Base-by-base conservation (phyloP, 2,888 invertebrate species). In the Macrosoma leucophasiata region DNA sequence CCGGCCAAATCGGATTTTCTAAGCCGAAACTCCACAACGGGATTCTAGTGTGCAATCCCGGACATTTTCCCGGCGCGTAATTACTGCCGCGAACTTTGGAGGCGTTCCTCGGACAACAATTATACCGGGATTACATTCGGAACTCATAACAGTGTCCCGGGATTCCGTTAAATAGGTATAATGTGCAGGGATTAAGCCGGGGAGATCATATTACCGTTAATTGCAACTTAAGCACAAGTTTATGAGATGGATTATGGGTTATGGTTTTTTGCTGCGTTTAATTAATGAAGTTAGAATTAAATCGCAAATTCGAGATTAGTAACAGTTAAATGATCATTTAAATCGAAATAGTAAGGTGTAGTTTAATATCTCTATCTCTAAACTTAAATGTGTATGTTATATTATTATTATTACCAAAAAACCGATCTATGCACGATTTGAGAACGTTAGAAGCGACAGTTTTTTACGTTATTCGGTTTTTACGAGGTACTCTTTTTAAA, bases 111-210 rank as follows among this genome's bases (percentile, higher is more conserved):
- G 78, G 77, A 77, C 78, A 77, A 73, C 76, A 77, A 77, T 79
- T 79, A 77, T 58, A 58, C 60, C 42, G 58, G 78, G 79, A 79
- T 79, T 81, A 75, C 60, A 55, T 56, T 55, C 67, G 61, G 61
- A 58, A 66, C 69, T 79, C 77, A 77, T 81, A 81, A 77, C 69
- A 53, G 65, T 63, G 59, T 65, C 64, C 65, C 60, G 62, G 62
- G 63, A 69, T 73, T 68, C 69, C 58, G 74, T 76, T 81, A 79
- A 79, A 76, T 75, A 77, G 73, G 72, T 76, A 72, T 76, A 76
- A 77, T 74, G 73, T 64, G 62, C 70, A 64, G 54, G 76, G 76
- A 74, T 79, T 79, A 76, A 68, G 58, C 43, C 53, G 46, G 60
- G 62, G 46, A 63, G 69, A 75, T 76, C 73, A 76, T 73, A 75